Percentiles rank a stretch among this genome's conserved stretches.
These are phyloP conservation scores for Papilio gigon DNA, from an alignment of 2,888 invertebrate genomes.

Conservation along the genomic window DNA sequence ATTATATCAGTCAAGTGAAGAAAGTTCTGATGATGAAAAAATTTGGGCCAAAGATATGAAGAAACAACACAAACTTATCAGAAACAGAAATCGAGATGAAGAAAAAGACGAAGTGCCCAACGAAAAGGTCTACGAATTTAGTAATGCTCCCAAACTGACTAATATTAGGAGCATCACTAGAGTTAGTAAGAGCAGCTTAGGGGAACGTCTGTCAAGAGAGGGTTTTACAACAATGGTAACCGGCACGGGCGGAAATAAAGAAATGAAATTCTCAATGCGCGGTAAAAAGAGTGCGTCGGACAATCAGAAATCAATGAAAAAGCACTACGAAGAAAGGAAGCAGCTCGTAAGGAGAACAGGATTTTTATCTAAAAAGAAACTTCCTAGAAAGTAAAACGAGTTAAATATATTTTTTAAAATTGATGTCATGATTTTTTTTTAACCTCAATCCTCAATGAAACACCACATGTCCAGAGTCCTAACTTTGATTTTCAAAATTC, in stretches of 20 bases:
- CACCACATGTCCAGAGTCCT: too few relatives aligned
- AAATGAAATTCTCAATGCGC: slow-evolving; percentile 89
- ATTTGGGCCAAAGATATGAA: slow-evolving; percentile 91
- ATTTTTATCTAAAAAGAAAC: slow-evolving; percentile 65
- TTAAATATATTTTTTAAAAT: slow-evolving; percentile 18
- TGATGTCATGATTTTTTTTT: slow-evolving; percentile 1
- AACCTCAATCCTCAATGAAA: neutral
- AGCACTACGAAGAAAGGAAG: slow-evolving; percentile 87
- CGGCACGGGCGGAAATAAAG: slow-evolving; percentile 86
- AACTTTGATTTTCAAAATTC: too few relatives aligned
- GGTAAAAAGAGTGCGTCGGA: slow-evolving; percentile 80
- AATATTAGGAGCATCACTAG: slow-evolving; percentile 77
- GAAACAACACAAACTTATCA: slow-evolving; percentile 86
- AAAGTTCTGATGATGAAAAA: slow-evolving; percentile 91
- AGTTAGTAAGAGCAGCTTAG: slow-evolving; percentile 85
- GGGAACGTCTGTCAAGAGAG: slow-evolving; percentile 87
- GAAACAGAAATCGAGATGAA: slow-evolving; percentile 66
- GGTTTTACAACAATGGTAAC: slow-evolving; percentile 74
- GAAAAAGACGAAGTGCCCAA: slow-evolving; percentile 52
- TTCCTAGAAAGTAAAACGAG: slow-evolving; percentile 21
- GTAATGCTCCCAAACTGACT: slow-evolving; percentile 78
- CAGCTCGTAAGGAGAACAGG: slow-evolving; percentile 81
- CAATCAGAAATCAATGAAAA: slow-evolving; percentile 83
- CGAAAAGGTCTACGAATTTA: slow-evolving; percentile 59
- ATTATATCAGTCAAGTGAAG: slow-evolving; percentile 68